These are phyloP conservation scores for Sebastiscus tertius DNA, from an alignment of 2,797 vertebrate genomes.

Conservation along the genomic window DNA sequence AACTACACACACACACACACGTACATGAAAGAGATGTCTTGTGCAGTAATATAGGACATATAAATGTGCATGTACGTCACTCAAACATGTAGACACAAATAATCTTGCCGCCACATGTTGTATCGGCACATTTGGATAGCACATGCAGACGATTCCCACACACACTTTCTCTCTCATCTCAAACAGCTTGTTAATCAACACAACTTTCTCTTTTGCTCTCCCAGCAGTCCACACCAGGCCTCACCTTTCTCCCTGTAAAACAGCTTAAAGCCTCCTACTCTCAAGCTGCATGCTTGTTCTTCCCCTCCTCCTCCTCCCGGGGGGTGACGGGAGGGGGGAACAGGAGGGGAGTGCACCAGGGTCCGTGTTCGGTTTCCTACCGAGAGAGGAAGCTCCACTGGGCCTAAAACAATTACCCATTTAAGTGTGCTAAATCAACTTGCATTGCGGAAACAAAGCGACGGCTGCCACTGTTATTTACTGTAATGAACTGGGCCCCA, in stretches of 20 bases:
- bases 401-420: conserved; percentile 71
- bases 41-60: background rate
- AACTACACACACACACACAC: conserved; percentile 12
- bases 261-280: conserved; percentile 23
- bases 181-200: conserved; percentile 17
- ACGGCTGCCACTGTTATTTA: conserved; percentile 78
- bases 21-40: conserved; percentile 20
- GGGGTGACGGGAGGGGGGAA: background rate
- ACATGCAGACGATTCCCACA: background rate
- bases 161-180: background rate
- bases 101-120: conserved; percentile 13
- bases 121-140: conserved; percentile 10
- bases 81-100: conserved; percentile 34
- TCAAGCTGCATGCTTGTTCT: conserved; percentile 3
- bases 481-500: conserved; percentile 77
- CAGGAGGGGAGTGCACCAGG: background rate
- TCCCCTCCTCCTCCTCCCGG: background rate
- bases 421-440: conserved; percentile 74
- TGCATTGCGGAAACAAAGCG: conserved; percentile 70
- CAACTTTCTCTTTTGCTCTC: conserved; percentile 20
- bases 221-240: conserved; percentile 7
- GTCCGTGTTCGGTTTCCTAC: conserved; percentile 50
- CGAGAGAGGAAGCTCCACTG: conserved; percentile 62
- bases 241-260: conserved; percentile 34
- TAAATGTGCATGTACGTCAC: conserved; percentile 6